Base-by-base conservation (phyloP, 1,140 invertebrate genomes). In the Lasioglossum baleicum region DNA sequence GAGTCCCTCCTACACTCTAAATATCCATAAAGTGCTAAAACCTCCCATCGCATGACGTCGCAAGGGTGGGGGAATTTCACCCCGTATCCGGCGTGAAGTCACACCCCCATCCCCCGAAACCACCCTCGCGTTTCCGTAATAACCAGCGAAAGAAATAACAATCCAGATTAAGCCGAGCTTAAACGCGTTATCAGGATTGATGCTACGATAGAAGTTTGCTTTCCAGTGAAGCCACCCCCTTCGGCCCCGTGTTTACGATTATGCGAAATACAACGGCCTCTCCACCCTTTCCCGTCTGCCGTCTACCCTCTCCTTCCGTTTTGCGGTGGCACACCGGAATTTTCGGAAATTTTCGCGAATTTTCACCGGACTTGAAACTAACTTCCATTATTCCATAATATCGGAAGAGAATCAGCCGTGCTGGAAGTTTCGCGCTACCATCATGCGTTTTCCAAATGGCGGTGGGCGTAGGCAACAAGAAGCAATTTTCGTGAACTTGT, bases 101-200 rank as follows among this genome's bases (percentile, higher is more conserved):
- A 1, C 61, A 10, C 1, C 26, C 31, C 44, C 15, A 13, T 13
- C 31, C 13, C 0, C 11, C 61, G 13, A 48, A 48, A 10, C 44
- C 2, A 48, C 10, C 44, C 42, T 7, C 64, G 17, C 63, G 40
- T 31, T 66, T 44, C 42, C 40, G 35, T 44, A 44, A 66, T 66
- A 66, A 44, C 40, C 40, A 20, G 8, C 40, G 64, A 66, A 66
- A 66, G 64, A 66, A 66, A 64, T 64, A 64, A 44, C 64, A 42
- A 65, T 65, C 63, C 35, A 31, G 63, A 65, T 65, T 42, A 42
- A 65, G 63, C 63, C 35, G 26, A 42, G 63, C 63, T 65, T 42
- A 42, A 65, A 42, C 63, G 35, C 5, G 35, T 65, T 65, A 65
- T 65, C 35, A 42, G 63, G 63, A 65, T 65, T n/a, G 35, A 65